A percentile compares a stretch with the other conserved stretches of the same genome.
These are phyloP conservation scores for Alentia gelatinosa DNA, from an alignment of 2,888 invertebrate genomes.

Conservation along the genomic window DNA sequence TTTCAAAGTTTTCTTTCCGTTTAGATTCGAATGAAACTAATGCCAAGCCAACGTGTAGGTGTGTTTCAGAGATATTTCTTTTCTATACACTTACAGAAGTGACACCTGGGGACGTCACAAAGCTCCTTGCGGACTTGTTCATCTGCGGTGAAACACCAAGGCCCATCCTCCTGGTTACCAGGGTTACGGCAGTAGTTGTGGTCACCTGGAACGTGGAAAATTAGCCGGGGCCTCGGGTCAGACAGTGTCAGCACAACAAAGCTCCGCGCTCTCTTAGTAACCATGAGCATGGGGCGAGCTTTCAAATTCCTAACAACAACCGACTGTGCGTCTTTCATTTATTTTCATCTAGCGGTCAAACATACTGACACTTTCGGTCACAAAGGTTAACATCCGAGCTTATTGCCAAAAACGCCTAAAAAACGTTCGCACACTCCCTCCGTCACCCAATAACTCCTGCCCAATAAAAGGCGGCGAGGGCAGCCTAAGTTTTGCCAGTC, in stretches of 20 bases:
- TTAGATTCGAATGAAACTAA: slow-evolving; percentile 33
- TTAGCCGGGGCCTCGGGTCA: neutral
- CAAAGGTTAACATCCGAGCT: neutral
- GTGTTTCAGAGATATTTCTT: neutral
- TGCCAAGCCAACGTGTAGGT: slow-evolving; percentile 11
- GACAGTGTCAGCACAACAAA: neutral
- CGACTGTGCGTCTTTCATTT: neutral
- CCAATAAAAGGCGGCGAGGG: neutral
- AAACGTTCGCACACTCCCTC: neutral
- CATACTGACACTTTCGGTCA: neutral
- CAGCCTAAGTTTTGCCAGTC: neutral
- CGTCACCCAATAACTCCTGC: no score
- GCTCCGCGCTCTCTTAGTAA: neutral
- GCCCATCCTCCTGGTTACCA: slow-evolving; percentile 88
- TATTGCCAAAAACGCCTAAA: neutral
- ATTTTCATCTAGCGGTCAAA: neutral
- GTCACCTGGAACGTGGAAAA: slow-evolving; percentile 81
- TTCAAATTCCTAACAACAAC: neutral
- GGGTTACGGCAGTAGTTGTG: slow-evolving; percentile 96
- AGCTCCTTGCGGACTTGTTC: slow-evolving; percentile 86
- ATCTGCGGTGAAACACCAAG: slow-evolving; percentile 89
- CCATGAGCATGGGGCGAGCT: neutral
- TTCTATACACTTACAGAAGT: slow-evolving; percentile 81
- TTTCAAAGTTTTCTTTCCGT: neutral
- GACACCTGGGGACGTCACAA: slow-evolving; percentile 93